Percentiles rank a stretch among this genome's conserved stretches.
Evolutionary conservation across 2,797 vertebrate genomes (phyloP).

Genomic region (Iguana delicatissima): DNA sequence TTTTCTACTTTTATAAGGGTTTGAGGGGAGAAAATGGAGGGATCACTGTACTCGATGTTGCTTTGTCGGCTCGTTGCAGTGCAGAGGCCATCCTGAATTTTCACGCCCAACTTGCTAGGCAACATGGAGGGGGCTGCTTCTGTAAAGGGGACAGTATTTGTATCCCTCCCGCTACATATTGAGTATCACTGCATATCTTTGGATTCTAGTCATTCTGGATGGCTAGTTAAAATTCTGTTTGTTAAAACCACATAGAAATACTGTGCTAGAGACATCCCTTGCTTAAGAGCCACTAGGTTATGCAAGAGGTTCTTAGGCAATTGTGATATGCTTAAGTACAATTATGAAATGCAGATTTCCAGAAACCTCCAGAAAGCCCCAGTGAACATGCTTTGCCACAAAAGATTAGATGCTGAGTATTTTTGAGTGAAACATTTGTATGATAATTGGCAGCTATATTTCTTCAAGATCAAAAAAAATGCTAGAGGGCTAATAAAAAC

Average conservation of each 20-base stretch:
- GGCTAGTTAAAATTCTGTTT: conserved; percentile 28
- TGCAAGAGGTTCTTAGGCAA: neutral
- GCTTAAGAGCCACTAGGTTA: conserved; percentile 18
- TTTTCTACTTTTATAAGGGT: no score
- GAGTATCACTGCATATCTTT: neutral
- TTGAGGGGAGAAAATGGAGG: no score
- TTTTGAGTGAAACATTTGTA: neutral
- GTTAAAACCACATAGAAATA: neutral
- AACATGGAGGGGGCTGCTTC: neutral
- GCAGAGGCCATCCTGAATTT: neutral
- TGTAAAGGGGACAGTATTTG: neutral
- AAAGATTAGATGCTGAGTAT: neutral
- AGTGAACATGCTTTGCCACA: neutral
- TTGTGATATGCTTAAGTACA: neutral
- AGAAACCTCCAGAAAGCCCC: neutral
- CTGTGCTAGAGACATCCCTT: conserved; percentile 2
- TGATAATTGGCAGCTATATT: neutral
- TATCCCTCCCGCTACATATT: no score
- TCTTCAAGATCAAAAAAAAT: neutral
- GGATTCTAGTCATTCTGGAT: neutral
- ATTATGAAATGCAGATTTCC: neutral
- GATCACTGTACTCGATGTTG: neutral
- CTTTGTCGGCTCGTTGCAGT: neutral
- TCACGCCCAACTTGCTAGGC: neutral
- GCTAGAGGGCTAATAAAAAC: neutral